Evolutionary conservation across 1,140 invertebrate genomes (phyloP).

Genomic region (Atta cephalotes): DNA sequence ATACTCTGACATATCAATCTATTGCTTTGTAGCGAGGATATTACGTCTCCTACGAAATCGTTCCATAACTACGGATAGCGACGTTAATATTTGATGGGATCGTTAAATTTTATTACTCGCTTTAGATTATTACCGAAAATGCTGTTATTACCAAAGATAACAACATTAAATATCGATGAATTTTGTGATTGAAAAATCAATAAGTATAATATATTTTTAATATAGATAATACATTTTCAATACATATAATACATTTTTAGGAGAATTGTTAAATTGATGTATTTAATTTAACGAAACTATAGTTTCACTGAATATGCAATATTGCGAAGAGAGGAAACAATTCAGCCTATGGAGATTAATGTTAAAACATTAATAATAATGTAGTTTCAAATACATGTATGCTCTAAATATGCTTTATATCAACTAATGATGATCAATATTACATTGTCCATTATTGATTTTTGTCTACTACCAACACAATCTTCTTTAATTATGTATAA

Average conservation of each 20-base stretch:
- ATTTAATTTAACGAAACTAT: background rate
- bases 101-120: constrained; percentile 39
- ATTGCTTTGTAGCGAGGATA: background rate
- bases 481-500: constrained; percentile 49
- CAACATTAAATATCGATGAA: background rate
- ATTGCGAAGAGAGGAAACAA: background rate
- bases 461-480: constrained; percentile 13
- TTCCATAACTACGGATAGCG: constrained; percentile 11
- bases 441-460: constrained; percentile 40
- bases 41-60: constrained; percentile 21
- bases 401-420: constrained; percentile 4
- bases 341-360: constrained; percentile 26
- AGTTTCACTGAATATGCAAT: background rate
- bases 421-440: constrained; percentile 40
- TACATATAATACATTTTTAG: background rate
- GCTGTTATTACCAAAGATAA: background rate
- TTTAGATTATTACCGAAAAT: constrained; percentile 23
- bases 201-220: constrained; percentile 1
- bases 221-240: no score
- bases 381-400: constrained; percentile 6
- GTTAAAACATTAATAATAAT: constrained; percentile 35
- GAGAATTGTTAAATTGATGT: background rate
- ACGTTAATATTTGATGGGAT: constrained; percentile 21
- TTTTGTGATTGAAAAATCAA: background rate
- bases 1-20: constrained; percentile 43